These are phyloP conservation scores for Neogobius melanostomus DNA, from an alignment of 2,113 vertebrate genomes.

Conservation along the genomic window DNA sequence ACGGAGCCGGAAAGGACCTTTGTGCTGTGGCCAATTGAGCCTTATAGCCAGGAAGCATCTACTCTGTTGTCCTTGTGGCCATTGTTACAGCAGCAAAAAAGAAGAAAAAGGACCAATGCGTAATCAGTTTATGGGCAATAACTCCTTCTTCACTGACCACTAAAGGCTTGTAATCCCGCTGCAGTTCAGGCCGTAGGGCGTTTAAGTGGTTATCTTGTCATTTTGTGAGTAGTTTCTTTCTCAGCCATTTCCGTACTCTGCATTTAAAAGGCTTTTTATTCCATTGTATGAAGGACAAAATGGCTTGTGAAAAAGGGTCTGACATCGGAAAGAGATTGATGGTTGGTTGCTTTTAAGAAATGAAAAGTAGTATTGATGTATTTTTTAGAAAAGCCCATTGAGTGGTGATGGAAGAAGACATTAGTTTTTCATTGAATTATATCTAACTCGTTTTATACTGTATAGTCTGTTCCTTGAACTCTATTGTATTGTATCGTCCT, in stretches of 20 bases:
- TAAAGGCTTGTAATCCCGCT: slow-evolving; percentile 7
- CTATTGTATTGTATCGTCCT: no score
- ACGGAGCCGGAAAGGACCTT: slow-evolving; percentile 63
- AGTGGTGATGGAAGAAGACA: no score
- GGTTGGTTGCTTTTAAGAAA: no score
- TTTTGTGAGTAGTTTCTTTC: background rate
- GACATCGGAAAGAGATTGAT: no score
- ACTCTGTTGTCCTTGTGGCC: slow-evolving; percentile 31
- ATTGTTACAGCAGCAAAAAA: slow-evolving; percentile 23
- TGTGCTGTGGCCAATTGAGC: slow-evolving; percentile 50
- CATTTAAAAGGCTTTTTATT: background rate
- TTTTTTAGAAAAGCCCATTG: no score
- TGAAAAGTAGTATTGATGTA: no score
- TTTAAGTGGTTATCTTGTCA: background rate
- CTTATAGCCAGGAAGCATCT: slow-evolving; percentile 49
- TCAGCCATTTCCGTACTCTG: background rate
- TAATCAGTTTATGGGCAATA: slow-evolving; percentile 16
- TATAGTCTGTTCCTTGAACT: no score
- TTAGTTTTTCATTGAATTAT: no score
- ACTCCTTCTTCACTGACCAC: slow-evolving; percentile 3
- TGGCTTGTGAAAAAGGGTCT: no score
- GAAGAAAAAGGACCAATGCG: slow-evolving; percentile 5
- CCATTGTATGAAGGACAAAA: background rate
- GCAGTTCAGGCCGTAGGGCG: background rate
- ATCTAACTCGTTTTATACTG: no score